These are phyloP conservation scores for Pterocles burchelli DNA, from an alignment of 2,113 vertebrate species.

Conservation along the genomic window DNA sequence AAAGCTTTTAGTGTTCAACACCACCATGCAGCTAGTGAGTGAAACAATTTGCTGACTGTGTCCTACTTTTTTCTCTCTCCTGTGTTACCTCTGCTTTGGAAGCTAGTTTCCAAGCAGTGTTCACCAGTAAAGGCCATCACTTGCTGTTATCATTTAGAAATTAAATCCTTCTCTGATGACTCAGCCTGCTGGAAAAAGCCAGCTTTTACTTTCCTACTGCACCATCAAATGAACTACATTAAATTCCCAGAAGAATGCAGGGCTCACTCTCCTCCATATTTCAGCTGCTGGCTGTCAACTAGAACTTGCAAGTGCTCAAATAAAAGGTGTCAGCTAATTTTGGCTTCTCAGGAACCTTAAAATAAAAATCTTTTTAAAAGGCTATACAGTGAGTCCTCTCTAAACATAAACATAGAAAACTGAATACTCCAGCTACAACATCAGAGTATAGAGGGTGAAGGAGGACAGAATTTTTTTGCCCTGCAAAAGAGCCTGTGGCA, in stretches of 20 bases:
- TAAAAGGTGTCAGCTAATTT: not conserved
- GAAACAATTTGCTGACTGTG: not conserved
- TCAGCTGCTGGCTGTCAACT: not conserved
- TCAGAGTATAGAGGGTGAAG: not conserved
- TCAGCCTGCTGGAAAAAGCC: not conserved
- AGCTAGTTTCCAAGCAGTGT: not conserved
- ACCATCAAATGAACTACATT: not conserved
- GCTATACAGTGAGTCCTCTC: not conserved
- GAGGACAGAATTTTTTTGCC: not conserved
- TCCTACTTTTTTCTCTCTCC: not conserved
- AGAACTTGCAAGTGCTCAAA: not conserved
- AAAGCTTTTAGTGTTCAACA: not conserved
- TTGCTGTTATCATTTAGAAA: constrained; percentile 5
- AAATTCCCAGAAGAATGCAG: not conserved
- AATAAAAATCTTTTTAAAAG: not conserved
- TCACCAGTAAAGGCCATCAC: not conserved
- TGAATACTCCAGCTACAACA: not conserved
- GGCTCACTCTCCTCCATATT: not conserved
- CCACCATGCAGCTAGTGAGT: not conserved
- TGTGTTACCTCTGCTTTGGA: not conserved
- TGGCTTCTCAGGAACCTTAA: not conserved
- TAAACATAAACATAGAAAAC: not conserved
- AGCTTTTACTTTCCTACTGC: not conserved
- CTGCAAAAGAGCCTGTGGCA: not conserved
- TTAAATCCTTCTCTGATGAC: not conserved